Evolutionary conservation across 2,113 vertebrate species (phyloP), one percentile per base, ranked within the genome.

Genomic region (Pollimyrus isidori): DNA sequence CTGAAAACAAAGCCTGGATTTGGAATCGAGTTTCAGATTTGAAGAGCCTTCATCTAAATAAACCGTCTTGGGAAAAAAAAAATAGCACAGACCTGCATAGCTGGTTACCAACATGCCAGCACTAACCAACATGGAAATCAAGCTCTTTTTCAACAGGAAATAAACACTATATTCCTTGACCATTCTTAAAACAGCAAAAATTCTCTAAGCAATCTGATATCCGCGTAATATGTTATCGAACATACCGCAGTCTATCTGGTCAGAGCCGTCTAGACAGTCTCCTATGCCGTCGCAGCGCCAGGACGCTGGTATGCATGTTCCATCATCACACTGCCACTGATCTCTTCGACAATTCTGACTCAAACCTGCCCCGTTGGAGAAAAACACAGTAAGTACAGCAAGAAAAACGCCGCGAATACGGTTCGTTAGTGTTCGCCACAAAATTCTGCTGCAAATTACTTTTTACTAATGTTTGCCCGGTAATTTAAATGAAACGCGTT

Each of bases 191-290:
- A 19, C 2, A 80, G 35, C 73, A 80, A 42, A 80, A 5, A 80
- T 80, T 17, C 35, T 42, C 13, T 9, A 42, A 19, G 73, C 17
- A 39, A 80, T 80, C 0, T 23, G 82, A 84, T 46, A 48, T 48
- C 17, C 35, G 45, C 17, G 39, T 48, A 10, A 83, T 42, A 84
- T 73, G 73, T 80, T 80, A 80, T 19, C 35, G 82, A 19, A 48
- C 82, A 0, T 90, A 97, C 97, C 95, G n/a, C 97, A 98, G 30
- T 96, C 93, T 80, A 94, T 95, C 91, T 99, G 98, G 92, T 98
- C 98, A 0, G 97, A 97, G 52, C 97, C 97, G 91, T 99, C 98
- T 89, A 94, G 89, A 92, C 97, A 99, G 94, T 99, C 97, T 5
- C 95, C 93, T 0, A 52, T 52, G 3, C 96, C 97, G 0, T 98